Evolutionary conservation across 2,888 invertebrate genomes (phyloP), one percentile per base, ranked within the genome.

Genomic region (Eupeodes latifasciatus): DNA sequence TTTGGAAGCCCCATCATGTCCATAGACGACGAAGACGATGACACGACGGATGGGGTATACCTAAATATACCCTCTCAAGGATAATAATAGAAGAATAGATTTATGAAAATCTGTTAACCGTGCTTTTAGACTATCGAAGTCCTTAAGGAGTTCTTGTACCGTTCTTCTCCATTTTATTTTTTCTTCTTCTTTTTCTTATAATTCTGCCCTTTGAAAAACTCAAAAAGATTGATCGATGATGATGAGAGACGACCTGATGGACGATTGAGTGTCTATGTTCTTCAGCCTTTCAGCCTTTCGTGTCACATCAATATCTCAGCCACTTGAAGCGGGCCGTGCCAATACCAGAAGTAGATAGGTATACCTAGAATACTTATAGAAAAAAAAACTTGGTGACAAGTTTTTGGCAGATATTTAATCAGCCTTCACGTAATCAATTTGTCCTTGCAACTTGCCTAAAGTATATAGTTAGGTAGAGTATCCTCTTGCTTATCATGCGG

Each of bases 361-460:
- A 27, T 27, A 27, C 27, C 27, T 40, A 40, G 40, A 40, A 40
- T 27, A 27, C 27, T 27, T 27, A 27, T 27, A 40, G 40, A 40
- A 55, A 16, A 71, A 71, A 74, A 86, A 75, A 81, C 69, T 85
- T 85, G 87, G 67, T 81, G 88, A 88, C 85, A 85, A 88, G 81
- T 81, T 75, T 85, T 81, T 81, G 85, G 81, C 88, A 85, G 85
- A 85, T 77, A 85, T 88, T 84, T 88, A 85, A 88, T 88, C 88
- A 88, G 88, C 74, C 81, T 81, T 88, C 88, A 85, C 74, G 88
- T 85, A 81, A 88, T 85, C 88, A 88, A 88, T 88, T 88, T 88
- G 85, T 88, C 81, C 81, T 84, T 72, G 34, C 62, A 59, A 11
- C 71, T 47, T 27, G 27, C 27, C 64, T 40, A 5, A 9, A 9